These are phyloP conservation scores for Cochlearius cochlearius DNA, from an alignment of 2,113 vertebrate genomes.

Conservation along the genomic window DNA sequence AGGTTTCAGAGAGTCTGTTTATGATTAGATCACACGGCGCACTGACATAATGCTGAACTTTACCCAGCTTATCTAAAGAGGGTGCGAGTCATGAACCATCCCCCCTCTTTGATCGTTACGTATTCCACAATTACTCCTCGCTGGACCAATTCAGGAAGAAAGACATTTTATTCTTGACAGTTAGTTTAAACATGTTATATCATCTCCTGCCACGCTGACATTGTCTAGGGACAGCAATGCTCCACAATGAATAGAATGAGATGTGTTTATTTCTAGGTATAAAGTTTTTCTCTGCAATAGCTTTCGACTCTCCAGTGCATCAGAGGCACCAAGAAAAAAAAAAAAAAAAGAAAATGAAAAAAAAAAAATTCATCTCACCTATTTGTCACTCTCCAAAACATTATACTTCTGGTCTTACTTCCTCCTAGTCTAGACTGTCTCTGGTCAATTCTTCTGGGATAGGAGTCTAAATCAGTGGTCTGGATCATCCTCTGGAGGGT, in stretches of 20 bases:
- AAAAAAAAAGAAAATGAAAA: no score
- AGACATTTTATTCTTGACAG: neutral
- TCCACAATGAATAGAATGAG: neutral
- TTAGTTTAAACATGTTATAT: neutral
- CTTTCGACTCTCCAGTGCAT: neutral
- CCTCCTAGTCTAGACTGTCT: neutral
- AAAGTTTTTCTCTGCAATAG: neutral
- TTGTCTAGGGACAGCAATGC: neutral
- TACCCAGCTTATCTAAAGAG: neutral
- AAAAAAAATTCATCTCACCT: neutral
- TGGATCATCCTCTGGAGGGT: neutral
- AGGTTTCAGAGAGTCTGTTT: conserved; percentile 22
- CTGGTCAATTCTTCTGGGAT: neutral
- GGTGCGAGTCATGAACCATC: neutral
- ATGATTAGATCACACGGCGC: conserved; percentile 29
- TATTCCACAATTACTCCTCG: neutral
- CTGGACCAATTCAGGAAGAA: neutral
- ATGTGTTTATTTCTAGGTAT: neutral
- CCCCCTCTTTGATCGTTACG: neutral
- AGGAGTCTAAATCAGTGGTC: neutral
- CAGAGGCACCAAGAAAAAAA: neutral
- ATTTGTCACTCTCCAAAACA: neutral
- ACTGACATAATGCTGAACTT: conserved; percentile 30
- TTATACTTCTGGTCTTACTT: neutral
- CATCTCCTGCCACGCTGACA: neutral